Conservation (phyloP, 2,113 vertebrate genomes). For the Hippocampus guttulatus region DNA sequence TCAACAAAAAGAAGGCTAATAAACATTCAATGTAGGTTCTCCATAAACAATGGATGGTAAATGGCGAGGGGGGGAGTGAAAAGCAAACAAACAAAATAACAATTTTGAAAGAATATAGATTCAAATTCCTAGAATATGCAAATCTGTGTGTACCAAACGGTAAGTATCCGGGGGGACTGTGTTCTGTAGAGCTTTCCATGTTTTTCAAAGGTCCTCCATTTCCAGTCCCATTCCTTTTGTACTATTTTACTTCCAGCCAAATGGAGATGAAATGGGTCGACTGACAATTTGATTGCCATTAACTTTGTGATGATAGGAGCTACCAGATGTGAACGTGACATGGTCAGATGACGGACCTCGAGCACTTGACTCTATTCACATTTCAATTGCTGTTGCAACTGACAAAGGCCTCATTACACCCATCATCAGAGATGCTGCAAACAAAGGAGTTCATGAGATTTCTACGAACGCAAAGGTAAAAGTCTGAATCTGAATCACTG, state of each 20-base stretch:
- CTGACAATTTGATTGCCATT: background rate
- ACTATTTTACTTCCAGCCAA: background rate
- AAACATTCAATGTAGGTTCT: no score
- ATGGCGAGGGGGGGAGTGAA: no score
- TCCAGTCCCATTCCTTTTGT: background rate
- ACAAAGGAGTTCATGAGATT: conserved; percentile 89
- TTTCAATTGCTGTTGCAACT: conserved; percentile 90
- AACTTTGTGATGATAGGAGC: conserved; percentile 72
- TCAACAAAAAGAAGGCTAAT: no score
- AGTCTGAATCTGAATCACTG: background rate
- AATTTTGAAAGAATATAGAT: no score
- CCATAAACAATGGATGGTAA: no score
- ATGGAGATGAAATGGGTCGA: conserved; percentile 3
- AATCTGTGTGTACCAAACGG: no score
- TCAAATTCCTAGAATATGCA: no score
- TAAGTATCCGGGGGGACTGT: no score
- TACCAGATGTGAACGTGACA: conserved; percentile 88
- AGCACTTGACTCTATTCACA: conserved; percentile 82
- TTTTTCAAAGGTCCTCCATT: no score
- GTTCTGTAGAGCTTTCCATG: no score
- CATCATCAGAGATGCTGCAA: conserved; percentile 85
- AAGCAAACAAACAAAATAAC: no score
- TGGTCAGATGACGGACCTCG: conserved; percentile 83
- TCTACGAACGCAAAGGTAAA: conserved; percentile 83
- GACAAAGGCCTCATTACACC: conserved; percentile 90